These are phyloP conservation scores for Drosophila repleta DNA, from an alignment of 1,140 invertebrate species.

Conservation along the genomic window DNA sequence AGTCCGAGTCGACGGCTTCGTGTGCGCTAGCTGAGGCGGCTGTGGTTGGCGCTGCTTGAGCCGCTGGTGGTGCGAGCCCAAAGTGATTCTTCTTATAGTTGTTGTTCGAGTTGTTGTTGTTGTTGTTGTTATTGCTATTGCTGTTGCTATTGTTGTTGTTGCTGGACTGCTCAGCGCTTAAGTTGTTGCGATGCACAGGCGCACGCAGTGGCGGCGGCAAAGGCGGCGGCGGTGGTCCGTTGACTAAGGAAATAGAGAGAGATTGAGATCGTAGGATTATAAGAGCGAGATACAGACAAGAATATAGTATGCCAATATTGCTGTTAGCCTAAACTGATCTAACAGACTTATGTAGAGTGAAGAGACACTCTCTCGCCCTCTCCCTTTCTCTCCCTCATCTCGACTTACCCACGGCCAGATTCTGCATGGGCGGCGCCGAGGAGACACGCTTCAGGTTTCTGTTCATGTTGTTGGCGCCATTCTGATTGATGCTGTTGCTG, in stretches of 20 bases:
- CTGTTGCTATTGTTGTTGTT: constrained; percentile 41
- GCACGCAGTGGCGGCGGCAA: constrained; percentile 86
- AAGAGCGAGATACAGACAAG: neutral
- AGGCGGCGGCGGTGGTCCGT: constrained; percentile 87
- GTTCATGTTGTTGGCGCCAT: constrained; percentile 44
- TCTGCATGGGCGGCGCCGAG: constrained; percentile 84
- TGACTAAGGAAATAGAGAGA: constrained; percentile 45
- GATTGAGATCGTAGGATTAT: no score
- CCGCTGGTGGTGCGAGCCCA: neutral
- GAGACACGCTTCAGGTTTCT: constrained; percentile 84
- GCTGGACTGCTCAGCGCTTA: constrained; percentile 29
- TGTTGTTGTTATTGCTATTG: constrained; percentile 27
- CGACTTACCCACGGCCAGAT: constrained; percentile 68
- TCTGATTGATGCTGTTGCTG: constrained; percentile 44
- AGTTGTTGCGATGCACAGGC: constrained; percentile 65
- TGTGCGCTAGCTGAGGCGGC: constrained; percentile 1
- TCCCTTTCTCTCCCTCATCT: constrained; percentile 11
- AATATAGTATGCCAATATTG: neutral
- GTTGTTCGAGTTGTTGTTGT: constrained; percentile 29
- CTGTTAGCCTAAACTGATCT: no score
- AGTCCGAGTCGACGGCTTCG: constrained; percentile 78
- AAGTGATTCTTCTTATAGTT: constrained; percentile 63
- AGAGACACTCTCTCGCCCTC: neutral
- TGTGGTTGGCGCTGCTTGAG: constrained; percentile 11
- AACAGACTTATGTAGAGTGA: no score